Conservation (phyloP, 1,140 invertebrate species). For the Phenacoccus solenopsis region DNA sequence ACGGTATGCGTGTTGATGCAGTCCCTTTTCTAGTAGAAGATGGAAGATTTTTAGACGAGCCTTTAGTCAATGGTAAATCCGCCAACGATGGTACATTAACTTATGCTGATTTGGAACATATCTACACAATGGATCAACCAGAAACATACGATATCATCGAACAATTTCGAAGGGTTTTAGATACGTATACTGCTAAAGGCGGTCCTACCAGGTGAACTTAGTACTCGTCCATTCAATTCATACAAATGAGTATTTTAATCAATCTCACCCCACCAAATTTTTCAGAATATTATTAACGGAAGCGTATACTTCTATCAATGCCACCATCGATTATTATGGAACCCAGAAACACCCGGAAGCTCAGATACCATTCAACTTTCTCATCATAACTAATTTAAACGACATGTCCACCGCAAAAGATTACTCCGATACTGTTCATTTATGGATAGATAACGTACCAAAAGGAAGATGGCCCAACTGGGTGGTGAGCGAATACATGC, state of each 20-base stretch:
- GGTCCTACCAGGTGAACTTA: slow-evolving; percentile 22
- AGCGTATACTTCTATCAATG: slow-evolving; percentile 30
- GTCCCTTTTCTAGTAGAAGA: slow-evolving; percentile 38
- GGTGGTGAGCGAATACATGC: slow-evolving; percentile 36
- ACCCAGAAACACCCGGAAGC: slow-evolving; percentile 30
- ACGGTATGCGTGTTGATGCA: slow-evolving; percentile 56
- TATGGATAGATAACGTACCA: slow-evolving; percentile 42
- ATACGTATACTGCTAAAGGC: slow-evolving; percentile 36
- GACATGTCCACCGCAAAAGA: slow-evolving; percentile 34
- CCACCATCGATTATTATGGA: slow-evolving; percentile 36
- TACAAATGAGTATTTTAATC: slow-evolving; percentile 30
- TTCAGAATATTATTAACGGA: slow-evolving; percentile 36
- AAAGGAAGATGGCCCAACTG: slow-evolving; percentile 40
- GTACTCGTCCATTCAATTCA: too few relatives aligned
- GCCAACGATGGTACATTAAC: neutral
- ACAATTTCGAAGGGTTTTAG: slow-evolving; percentile 47
- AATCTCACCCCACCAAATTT: slow-evolving; percentile 33
- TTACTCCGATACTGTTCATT: slow-evolving; percentile 37
- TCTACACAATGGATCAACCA: slow-evolving; percentile 45
- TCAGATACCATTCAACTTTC: slow-evolving; percentile 41
- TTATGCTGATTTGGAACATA: slow-evolving; percentile 34
- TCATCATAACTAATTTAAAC: slow-evolving; percentile 40
- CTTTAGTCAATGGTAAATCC: neutral
- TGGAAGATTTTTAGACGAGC: slow-evolving; percentile 32
- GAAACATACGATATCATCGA: slow-evolving; percentile 47